Evolutionary conservation across 2,113 vertebrate genomes (phyloP).

Genomic region (Xiphophorus hellerii): DNA sequence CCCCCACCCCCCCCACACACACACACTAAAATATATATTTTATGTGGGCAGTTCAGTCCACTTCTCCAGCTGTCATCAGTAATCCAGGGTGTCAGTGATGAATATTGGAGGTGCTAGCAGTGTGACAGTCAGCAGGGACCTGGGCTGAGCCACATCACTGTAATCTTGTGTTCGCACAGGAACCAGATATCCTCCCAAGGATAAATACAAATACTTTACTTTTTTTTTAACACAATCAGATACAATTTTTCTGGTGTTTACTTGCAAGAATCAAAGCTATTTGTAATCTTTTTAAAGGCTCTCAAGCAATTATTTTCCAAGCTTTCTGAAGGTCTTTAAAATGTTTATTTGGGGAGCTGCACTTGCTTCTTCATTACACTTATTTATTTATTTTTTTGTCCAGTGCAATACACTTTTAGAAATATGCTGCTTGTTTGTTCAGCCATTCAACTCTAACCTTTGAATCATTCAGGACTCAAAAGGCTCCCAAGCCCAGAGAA

Average conservation of each 20-base stretch:
- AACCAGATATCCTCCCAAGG: constrained; percentile 5
- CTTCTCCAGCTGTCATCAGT: constrained; percentile 38
- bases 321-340: background rate
- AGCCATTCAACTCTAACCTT: background rate
- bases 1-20: background rate
- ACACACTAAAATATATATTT: constrained; percentile 9
- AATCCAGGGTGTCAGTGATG: constrained; percentile 26
- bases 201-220: background rate
- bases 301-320: background rate
- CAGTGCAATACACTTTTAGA: background rate
- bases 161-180: constrained; percentile 2
- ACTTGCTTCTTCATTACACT: no score
- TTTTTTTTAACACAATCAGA: background rate
- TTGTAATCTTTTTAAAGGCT: background rate
- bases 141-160: background rate
- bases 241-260: background rate
- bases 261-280: background rate
- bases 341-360: background rate
- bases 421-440: background rate
- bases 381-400: no score
- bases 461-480: background rate
- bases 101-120: constrained; percentile 22
- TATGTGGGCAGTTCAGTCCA: constrained; percentile 19
- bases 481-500: background rate
- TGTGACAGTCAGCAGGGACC: constrained; percentile 25